Conservation (phyloP, 2,888 invertebrate genomes). For the Gerris lacustris region DNA sequence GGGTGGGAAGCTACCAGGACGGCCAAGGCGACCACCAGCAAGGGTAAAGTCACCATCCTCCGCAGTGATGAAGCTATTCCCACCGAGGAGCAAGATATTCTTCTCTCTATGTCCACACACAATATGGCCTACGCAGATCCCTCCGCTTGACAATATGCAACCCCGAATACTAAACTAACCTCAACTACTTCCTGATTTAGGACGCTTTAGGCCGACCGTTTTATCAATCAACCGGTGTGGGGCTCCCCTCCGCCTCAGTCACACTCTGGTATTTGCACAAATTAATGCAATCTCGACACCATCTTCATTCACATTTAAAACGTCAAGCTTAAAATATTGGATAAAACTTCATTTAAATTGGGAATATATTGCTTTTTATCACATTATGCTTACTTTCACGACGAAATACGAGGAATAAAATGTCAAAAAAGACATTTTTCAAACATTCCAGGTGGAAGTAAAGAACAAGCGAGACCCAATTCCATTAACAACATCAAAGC, state of each 20-base stretch:
- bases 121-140: not conserved
- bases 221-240: not conserved
- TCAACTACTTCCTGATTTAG: slow-evolving; percentile 1
- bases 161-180: not conserved
- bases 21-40: slow-evolving; percentile 10
- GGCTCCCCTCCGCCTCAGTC: not conserved
- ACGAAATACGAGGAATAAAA: too few species aligned
- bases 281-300: not conserved
- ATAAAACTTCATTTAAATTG: too few species aligned
- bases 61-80: not conserved
- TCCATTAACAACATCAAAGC: too few species aligned
- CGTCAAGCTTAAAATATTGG: too few species aligned
- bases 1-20: slow-evolving; percentile 22
- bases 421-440: too few species aligned
- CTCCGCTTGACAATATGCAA: not conserved
- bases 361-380: too few species aligned
- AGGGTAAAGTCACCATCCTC: not conserved
- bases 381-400: too few species aligned
- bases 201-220: not conserved
- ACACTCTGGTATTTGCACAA: not conserved
- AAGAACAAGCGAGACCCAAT: too few species aligned
- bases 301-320: not conserved
- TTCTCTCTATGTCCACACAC: not conserved
- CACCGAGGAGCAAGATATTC: too few species aligned
- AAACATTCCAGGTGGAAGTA: too few species aligned